Conservation (phyloP, 1,140 invertebrate genomes). For the Caenorhabditis latens region DNA sequence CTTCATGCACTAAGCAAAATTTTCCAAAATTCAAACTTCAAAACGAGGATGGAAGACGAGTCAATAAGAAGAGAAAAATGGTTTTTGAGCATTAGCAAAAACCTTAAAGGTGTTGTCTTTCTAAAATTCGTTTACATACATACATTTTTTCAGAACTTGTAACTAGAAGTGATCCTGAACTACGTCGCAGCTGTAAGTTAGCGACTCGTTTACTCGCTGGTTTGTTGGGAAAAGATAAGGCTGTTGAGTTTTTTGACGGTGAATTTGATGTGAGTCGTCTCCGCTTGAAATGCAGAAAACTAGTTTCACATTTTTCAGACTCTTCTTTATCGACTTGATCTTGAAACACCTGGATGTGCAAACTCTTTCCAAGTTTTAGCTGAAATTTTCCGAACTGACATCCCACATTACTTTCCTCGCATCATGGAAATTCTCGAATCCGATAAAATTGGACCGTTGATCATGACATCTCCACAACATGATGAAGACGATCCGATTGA, state of each 20-base stretch:
- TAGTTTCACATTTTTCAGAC: background rate
- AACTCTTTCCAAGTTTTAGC: slow-evolving; percentile 32
- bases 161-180: slow-evolving; percentile 19
- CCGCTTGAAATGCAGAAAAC: background rate
- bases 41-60: background rate
- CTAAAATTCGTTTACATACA: background rate
- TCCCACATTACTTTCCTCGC: background rate
- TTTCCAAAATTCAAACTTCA: background rate
- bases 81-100: background rate
- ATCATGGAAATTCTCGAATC: slow-evolving; percentile 2
- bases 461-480: slow-evolving; percentile 3
- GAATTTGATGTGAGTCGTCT: background rate
- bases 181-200: slow-evolving; percentile 27
- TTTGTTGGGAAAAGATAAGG: background rate
- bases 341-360: background rate
- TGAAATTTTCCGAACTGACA: background rate
- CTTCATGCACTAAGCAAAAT: slow-evolving; percentile 7
- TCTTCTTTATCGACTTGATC: background rate
- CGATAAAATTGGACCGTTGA: background rate
- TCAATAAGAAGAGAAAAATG: background rate
- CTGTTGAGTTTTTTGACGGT: background rate
- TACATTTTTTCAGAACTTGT: background rate
- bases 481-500: background rate
- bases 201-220: background rate
- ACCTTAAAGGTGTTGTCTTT: background rate